Conservation (phyloP, 2,113 vertebrate species). For the Fulica atra region DNA sequence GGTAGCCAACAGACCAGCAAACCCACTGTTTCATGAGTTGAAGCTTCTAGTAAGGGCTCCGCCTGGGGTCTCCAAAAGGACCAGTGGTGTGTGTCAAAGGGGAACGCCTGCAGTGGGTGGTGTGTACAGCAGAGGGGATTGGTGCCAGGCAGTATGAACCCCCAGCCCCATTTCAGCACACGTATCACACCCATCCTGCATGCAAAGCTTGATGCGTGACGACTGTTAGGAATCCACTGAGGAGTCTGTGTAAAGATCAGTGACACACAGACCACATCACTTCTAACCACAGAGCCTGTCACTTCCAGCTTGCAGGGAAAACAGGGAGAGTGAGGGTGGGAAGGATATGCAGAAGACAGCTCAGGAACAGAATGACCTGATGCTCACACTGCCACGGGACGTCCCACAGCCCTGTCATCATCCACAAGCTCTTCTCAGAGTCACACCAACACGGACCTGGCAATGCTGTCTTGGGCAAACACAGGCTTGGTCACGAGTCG, state of each 20-base stretch:
- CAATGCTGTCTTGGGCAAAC: not conserved
- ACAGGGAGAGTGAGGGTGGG: not conserved
- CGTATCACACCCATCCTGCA: not conserved
- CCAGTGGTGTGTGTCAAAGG: not conserved
- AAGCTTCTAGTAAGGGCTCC: not conserved
- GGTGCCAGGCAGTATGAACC: not conserved
- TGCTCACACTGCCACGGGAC: not conserved
- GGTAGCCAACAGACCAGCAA: fast-evolving
- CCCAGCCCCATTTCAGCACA: fast-evolving
- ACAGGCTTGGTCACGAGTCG: not conserved
- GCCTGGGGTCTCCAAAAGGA: not conserved
- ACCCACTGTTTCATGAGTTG: fast-evolving
- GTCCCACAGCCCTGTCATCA: not conserved
- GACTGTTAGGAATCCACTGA: not conserved
- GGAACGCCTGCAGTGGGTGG: fast-evolving
- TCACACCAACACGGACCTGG: not conserved
- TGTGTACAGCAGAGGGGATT: too few species aligned
- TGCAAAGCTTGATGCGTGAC: not conserved
- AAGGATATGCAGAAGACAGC: not conserved
- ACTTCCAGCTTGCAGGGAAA: not conserved
- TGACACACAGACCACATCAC: not conserved
- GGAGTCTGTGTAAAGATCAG: not conserved
- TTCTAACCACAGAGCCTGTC: not conserved
- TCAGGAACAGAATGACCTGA: not conserved
- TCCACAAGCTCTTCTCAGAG: not conserved